Evolutionary conservation across 2,888 invertebrate species (phyloP).

Genomic region (Liodrosophila aerea): DNA sequence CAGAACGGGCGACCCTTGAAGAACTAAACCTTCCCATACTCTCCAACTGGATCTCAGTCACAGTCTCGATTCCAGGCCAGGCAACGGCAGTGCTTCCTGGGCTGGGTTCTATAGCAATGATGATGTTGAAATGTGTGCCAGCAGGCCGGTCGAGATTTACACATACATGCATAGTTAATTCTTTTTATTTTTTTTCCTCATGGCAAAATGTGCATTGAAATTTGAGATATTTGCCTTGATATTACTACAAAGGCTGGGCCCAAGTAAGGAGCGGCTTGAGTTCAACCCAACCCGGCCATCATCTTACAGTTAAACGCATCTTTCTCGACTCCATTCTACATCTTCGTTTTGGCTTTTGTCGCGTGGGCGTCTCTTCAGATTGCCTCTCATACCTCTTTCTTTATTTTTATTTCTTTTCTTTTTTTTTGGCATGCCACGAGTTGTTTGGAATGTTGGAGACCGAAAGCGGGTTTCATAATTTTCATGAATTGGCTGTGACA

Average conservation of each 20-base stretch:
- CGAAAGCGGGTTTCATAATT: slow-evolving; percentile 53
- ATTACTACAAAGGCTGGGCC: slow-evolving; percentile 63
- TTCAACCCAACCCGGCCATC: slow-evolving; percentile 36
- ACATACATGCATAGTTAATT: background rate
- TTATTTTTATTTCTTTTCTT: background rate
- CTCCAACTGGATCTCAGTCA: slow-evolving; percentile 17
- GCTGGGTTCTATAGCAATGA: slow-evolving; percentile 20
- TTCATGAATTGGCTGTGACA: slow-evolving; percentile 50
- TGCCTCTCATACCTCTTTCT: slow-evolving; percentile 47
- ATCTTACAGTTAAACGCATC: slow-evolving; percentile 55
- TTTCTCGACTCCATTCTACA: slow-evolving; percentile 29
- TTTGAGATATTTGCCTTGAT: slow-evolving; percentile 73
- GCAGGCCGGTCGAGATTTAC: slow-evolving; percentile 57
- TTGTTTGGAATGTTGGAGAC: slow-evolving; percentile 49
- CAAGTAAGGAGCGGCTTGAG: slow-evolving; percentile 48
- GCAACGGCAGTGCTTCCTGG: slow-evolving; percentile 33
- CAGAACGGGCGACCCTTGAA: slow-evolving; percentile 45
- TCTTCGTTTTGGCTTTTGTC: slow-evolving; percentile 36
- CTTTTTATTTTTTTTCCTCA: slow-evolving; percentile 18
- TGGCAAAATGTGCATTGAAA: slow-evolving; percentile 64
- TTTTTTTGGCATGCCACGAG: slow-evolving; percentile 42
- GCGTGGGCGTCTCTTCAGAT: slow-evolving; percentile 66
- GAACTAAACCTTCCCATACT: slow-evolving; percentile 23
- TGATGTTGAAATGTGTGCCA: slow-evolving; percentile 63
- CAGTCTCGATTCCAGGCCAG: slow-evolving; percentile 9